Base-by-base conservation (phyloP, 2,113 vertebrate species). In the Hirundichthys speculiger region DNA sequence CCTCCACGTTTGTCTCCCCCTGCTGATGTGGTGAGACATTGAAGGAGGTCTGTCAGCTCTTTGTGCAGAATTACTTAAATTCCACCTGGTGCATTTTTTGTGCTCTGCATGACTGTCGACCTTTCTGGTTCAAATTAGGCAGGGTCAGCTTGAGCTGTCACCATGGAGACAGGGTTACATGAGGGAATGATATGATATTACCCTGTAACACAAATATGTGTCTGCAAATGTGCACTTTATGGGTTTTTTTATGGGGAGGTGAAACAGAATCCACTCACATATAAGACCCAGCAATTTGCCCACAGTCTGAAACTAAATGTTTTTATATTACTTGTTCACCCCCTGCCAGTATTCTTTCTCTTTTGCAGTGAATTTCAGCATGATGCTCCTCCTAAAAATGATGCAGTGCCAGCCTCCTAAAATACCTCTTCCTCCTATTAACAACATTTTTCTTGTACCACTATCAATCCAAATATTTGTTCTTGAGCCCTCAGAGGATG, bases 71-170 rank as follows among this genome's bases (percentile, higher is more conserved):
- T 62, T 60, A 20, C 39, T 77, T 66, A 74, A 21, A 63, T 55
- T 67, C 78, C 49, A 68, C 68, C 64, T 64, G 59, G 21, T 48
- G 65, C 53, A 65, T 63, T 53, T 65, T 75, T 63, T 18, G 3
- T 9, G 47, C 11, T 16, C 45, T 21, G 34, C 25, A 16, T n/a
- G 11, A 30, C 38, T 3, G 38, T 40, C 16, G 5, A 48, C 55
- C 75, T 62, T 81, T 69, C 13, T 58, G 67, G 48, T 60, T 56
- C 71, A 82, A 69, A 83, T 79, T 65, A 79, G 64, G 73, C 65
- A 66, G 69, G 81, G 79, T 87, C 83, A 86, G 65, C 54, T 81
- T 67, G 57, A 77, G 42, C 59, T 9, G 52, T 82, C 72, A 74
- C 82, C 67, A 70, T 75, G 66, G 83, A 79, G 69, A 86, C 74